Evolutionary conservation across 2,797 vertebrate genomes (phyloP), one percentile per base, ranked within the genome.

Genomic region (Platalea minor): DNA sequence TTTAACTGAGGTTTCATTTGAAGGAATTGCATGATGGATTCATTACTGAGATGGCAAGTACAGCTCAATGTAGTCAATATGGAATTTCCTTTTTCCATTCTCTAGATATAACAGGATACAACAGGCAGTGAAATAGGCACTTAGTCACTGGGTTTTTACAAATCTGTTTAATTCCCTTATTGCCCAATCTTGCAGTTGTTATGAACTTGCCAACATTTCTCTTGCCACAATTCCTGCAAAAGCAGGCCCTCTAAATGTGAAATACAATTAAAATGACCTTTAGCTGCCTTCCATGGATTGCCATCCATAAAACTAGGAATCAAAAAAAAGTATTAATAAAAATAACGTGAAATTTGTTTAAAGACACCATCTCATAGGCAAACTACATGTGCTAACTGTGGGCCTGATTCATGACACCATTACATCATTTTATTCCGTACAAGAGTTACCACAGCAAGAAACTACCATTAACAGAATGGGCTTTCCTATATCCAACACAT

Each of bases 1-100:
- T 88, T 90, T 89, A 95, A 94, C 73, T 81, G 87, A 95, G 69
- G 91, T 81, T 96, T 96, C 74, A 77, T 74, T 88, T 92, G 75
- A 91, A 95, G 59, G 74, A 94, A 86, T 26, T 93, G 89, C 91
- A 96, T 93, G 92, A 97, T 91, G 95, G 81, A 96, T 97, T 96
- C 96, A 96, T 96, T 97, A 97, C 61, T 54, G 87, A 93, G 75
- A 96, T 89, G 96, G 95, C 96, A 95, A 96, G 70, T 85, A 96
- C 75, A 85, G 75, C 95, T 95, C 96, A 94, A 95, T 93, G 91
- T 84, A 83, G 84, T 85, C 96, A 96, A 96, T 93, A 86, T 94
- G 96, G 96, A 95, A 96, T 97, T 96, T 97, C 78, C 94, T 97
- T 95, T 97, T 97, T 97, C 96, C 96, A 96, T 96, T 96, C 93